Percentiles rank a stretch among this genome's conserved stretches.
Evolutionary conservation across 2,113 vertebrate species (phyloP).

Genomic region (Ageneiosus marmoratus): DNA sequence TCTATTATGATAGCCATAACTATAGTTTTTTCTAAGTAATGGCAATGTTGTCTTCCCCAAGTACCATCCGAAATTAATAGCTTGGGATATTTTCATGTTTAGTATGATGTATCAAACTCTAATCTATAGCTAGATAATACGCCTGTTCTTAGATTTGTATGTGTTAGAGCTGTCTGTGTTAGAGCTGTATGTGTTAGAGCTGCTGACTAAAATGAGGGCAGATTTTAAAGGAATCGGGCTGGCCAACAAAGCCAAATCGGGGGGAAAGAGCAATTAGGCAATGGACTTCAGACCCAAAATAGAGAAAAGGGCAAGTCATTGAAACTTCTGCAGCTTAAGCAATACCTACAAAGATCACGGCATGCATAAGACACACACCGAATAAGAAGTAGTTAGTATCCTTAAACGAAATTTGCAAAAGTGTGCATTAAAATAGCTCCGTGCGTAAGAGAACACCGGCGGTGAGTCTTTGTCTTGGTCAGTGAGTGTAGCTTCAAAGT

Average conservation of each 20-base stretch:
- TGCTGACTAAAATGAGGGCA: too few relatives aligned
- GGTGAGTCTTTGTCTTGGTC: neutral
- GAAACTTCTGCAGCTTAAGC: neutral
- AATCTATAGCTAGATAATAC: too few relatives aligned
- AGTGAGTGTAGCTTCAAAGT: constrained; percentile 67
- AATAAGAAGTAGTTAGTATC: neutral
- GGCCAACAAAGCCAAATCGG: neutral
- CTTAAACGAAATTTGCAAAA: neutral
- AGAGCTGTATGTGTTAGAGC: too few relatives aligned
- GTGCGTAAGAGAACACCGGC: constrained; percentile 9
- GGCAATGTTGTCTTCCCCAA: neutral
- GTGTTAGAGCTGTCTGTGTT: too few relatives aligned
- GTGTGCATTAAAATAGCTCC: neutral
- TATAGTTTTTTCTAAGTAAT: too few relatives aligned
- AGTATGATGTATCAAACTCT: neutral
- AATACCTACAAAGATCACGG: neutral
- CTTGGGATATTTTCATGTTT: neutral
- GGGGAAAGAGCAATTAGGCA: neutral
- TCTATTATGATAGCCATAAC: too few relatives aligned
- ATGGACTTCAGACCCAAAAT: neutral
- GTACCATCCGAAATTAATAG: neutral
- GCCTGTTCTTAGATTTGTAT: too few relatives aligned
- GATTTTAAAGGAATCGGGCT: neutral
- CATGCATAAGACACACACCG: neutral
- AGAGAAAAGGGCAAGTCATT: neutral